Evolutionary conservation across 1,140 invertebrate species (phyloP), one percentile per base, ranked within the genome.

Genomic region (Euglossa dilemma): DNA sequence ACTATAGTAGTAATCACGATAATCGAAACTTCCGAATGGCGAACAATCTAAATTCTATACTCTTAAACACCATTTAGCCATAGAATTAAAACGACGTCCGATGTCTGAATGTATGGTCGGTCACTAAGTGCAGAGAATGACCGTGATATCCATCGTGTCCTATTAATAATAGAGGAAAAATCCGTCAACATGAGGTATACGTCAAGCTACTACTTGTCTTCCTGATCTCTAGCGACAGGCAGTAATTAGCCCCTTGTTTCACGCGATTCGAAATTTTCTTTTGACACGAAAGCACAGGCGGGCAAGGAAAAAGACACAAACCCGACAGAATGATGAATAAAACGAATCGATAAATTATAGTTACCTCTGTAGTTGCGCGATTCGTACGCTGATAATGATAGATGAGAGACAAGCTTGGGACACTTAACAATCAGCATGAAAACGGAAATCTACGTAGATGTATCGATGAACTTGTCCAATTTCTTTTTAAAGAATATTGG

Each of bases 401-500:
- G 6, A 20, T 23, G 20, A 43, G 63, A 5, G 4, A 23, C 0
- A 7, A 45, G 0, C 6, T 36, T 43, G 9, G 43, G 1, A 18
- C 47, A 9, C 4, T 45, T 2, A 20, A 12, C 47, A 52, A 14
- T 8, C 52, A 7, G 2, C 50, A 77, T 74, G 80, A 16, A 3
- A 23, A 28, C 20, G n/a, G 36, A 50, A 43, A 7, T 0, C 6
- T 12, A 50, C 2, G 45, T n/a, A 14, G 86, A 80, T 43, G 14
- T 84, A 9, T 90, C 89, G n/a, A 78, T 87, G 28, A 81, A 45
- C 18, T 1, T 89, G 0, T 59, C 59, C 6, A 23, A 36, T 20
- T 84, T 90, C 66, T 71, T 86, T 6, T 85, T 90, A 80, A 85
- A 56, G 23, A 25, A 61, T 2, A 20, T 84, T 16, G 89, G 89